phyloP scores from a whole-genome alignment of 1,140 invertebrate species.

The Sycophila sp. region DNA sequence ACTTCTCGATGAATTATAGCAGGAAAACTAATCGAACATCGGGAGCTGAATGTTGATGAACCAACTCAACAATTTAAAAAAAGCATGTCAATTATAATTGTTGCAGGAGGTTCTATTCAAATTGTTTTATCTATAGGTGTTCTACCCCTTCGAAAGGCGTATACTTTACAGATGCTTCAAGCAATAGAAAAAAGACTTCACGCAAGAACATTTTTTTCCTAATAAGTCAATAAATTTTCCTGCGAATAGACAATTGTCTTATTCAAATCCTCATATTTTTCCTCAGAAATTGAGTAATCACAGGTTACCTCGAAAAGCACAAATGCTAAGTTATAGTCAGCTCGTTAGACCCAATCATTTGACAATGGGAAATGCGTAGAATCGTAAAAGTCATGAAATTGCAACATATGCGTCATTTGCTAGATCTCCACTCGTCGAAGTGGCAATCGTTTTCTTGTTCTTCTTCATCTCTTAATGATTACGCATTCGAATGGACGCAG shows the following conservation, averaged over 20 bases:
- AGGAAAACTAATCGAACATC: too few relatives aligned
- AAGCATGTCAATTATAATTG: too few relatives aligned
- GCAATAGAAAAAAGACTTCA: too few relatives aligned
- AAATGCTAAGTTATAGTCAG: not conserved
- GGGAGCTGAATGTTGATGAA: not conserved
- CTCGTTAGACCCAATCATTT: slow-evolving; percentile 5
- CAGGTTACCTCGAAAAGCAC: slow-evolving; percentile 7
- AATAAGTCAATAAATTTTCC: too few relatives aligned
- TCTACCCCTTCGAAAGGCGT: too few relatives aligned
- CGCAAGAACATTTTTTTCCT: too few relatives aligned
- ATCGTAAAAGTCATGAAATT: slow-evolving; percentile 22
- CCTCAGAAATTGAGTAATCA: not conserved
- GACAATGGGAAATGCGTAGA: slow-evolving; percentile 32
- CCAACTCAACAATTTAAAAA: too few relatives aligned
- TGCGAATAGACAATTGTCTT: too few relatives aligned
- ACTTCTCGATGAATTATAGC: not conserved
- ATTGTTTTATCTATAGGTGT: too few relatives aligned
- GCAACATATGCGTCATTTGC: slow-evolving; percentile 9
- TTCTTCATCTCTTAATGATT: not conserved
- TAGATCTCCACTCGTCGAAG: slow-evolving; percentile 22
- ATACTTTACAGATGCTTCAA: too few relatives aligned
- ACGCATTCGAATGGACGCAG: too few relatives aligned
- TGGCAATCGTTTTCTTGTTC: slow-evolving; percentile 14
- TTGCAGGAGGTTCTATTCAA: too few relatives aligned
- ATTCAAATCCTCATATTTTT: not conserved